Evolutionary conservation across 2,797 vertebrate genomes (phyloP).

Genomic region (Botia almorhae): DNA sequence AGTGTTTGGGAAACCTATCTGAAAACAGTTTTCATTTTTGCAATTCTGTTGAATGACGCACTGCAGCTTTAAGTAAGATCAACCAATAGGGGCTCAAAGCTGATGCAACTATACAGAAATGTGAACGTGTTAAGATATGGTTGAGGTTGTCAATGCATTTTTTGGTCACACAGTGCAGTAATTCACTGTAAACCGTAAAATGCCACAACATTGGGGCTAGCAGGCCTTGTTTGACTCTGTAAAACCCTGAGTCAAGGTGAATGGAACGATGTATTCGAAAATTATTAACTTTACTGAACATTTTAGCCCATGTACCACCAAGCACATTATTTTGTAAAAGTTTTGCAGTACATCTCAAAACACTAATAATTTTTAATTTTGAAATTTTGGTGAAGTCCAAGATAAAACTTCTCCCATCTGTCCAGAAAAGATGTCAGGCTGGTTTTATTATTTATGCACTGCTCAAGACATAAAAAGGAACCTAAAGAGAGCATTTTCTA

Average conservation of each 20-base stretch:
- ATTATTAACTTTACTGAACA: not conserved
- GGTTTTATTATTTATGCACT: not conserved
- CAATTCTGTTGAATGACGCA: not conserved
- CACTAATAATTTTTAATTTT: not conserved
- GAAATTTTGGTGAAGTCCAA: not conserved
- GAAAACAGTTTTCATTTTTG: not conserved
- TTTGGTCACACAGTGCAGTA: conserved; percentile 18
- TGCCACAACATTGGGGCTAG: conserved; percentile 3
- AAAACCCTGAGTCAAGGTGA: conserved; percentile 2
- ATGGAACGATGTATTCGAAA: conserved; percentile 24
- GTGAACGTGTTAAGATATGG: conserved; percentile 7
- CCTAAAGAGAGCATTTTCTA: not conserved
- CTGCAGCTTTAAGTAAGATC: conserved; percentile 16
- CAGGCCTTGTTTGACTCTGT: conserved; percentile 24
- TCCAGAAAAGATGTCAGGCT: not conserved
- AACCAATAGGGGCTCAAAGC: not conserved
- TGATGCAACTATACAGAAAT: conserved; percentile 36
- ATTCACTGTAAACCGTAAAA: conserved; percentile 11
- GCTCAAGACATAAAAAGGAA: not conserved
- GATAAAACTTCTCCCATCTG: not conserved
- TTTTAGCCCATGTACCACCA: no score
- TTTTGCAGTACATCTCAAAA: not conserved
- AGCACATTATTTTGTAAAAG: conserved; percentile 14
- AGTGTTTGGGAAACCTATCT: not conserved
- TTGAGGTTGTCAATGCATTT: conserved; percentile 3